Base-by-base conservation (phyloP, 2,797 vertebrate genomes). In the Nyctibius grandis region DNA sequence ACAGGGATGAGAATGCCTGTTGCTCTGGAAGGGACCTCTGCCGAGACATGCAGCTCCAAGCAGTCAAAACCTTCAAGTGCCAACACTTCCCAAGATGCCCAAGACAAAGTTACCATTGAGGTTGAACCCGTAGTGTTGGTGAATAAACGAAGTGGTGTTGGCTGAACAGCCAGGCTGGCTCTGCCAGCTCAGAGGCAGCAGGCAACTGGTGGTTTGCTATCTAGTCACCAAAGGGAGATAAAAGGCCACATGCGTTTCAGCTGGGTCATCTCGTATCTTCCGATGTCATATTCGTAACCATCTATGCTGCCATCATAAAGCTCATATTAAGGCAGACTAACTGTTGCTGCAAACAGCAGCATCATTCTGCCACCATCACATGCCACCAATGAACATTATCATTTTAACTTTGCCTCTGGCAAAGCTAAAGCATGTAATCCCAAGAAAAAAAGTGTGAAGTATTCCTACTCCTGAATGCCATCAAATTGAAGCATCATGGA, bases 281-380 rank as follows among this genome's bases (percentile, higher is more conserved):
- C 45, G 19, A 12, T 12, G 44, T 14, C 0, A 3, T 3, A 0
- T 20, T 33, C 0, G 1, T 23, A n/a, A 36, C 22, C 56, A 13
- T 47, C 56, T 21, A 15, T 3, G 2, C 20, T 53, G 26, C 29
- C 33, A 9, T 5, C 31, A 5, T 44, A 65, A 38, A 48, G 25
- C 25, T 81, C 7, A 0, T 17, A 17, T 22, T 34, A 48, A 72
- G 13, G 63, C 44, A 59, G 21, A 12, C 19, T 50, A 50, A 31
- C 34, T 31, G 8, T 15, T 47, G 40, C 9, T 25, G 18, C 40
- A 67, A 95, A 44, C 16, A 85, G 10, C n/a, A 76, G 4, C 23
- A 51, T 29, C 15, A 15, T 31, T 63, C 25, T 26, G 21, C 50
- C 50, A 20, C 28, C 36, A 61, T 57, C 15, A n/a, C 13, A 7